Percentiles rank a stretch among this genome's conserved stretches.
Conservation (phyloP, 2,888 invertebrate species). For the Phortica okadai region DNA sequence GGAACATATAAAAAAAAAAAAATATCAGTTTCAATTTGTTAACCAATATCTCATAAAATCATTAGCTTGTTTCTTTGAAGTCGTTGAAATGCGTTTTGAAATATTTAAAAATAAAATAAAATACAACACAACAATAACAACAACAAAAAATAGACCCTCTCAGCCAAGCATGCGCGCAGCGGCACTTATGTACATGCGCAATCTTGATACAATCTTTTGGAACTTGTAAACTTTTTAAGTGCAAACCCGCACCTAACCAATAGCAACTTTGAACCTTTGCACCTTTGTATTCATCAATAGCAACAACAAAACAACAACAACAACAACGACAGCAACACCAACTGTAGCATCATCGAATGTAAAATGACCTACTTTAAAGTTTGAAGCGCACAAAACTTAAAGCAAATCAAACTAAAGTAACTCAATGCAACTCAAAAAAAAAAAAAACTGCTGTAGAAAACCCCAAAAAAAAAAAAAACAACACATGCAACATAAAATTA, state of each 20-base stretch:
- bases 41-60: background rate
- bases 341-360: background rate
- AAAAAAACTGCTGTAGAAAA: background rate
- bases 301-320: background rate
- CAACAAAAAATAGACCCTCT: too few relatives aligned
- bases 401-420: background rate
- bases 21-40: background rate
- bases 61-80: background rate
- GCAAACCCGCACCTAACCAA: too few relatives aligned
- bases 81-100: background rate
- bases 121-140: background rate
- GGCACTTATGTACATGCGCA: too few relatives aligned
- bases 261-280: too few relatives aligned
- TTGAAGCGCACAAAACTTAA: background rate
- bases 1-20: background rate
- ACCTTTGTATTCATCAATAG: background rate
- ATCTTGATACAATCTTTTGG: too few relatives aligned
- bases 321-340: background rate
- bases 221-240: too few relatives aligned
- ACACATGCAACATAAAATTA: constrained; percentile 46
- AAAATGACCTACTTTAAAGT: background rate
- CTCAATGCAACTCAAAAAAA: background rate
- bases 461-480: background rate
- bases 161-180: too few relatives aligned
- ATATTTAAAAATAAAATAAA: background rate